These are phyloP conservation scores for Dasypolia templi DNA, from an alignment of 2,888 invertebrate species.

Conservation along the genomic window DNA sequence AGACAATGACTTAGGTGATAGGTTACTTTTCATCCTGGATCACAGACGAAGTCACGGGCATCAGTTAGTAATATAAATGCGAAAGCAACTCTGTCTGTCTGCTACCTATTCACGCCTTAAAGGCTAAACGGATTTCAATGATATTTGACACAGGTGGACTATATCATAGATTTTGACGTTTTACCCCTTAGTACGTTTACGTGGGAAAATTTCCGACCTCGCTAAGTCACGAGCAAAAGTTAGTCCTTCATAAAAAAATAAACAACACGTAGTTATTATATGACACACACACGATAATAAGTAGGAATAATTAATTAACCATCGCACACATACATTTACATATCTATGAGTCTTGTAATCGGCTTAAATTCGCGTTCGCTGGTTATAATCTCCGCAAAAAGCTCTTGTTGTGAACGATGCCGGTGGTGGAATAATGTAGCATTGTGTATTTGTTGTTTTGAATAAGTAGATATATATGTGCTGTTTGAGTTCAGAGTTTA, in stretches of 20 bases:
- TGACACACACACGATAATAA: not conserved
- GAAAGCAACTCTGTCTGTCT: too few relatives aligned
- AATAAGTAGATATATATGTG: not conserved
- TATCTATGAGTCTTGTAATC: constrained; percentile 44
- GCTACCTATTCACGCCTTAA: too few relatives aligned
- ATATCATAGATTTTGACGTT: too few relatives aligned
- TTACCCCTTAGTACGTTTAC: too few relatives aligned
- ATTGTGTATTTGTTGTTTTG: constrained; percentile 3
- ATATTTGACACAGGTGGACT: too few relatives aligned
- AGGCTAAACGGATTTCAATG: too few relatives aligned
- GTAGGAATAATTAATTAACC: constrained; percentile 15
- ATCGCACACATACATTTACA: constrained; percentile 22
- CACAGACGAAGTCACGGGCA: too few relatives aligned
- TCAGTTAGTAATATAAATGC: too few relatives aligned
- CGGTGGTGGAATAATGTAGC: constrained; percentile 11
- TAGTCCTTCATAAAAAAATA: not conserved
- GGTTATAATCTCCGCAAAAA: constrained; percentile 51
- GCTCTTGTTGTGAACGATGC: constrained; percentile 7
- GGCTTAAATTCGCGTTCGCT: constrained; percentile 33
- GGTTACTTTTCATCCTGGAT: too few relatives aligned
- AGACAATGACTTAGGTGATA: too few relatives aligned
- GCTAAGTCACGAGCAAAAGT: too few relatives aligned
- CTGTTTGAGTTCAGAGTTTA: not conserved
- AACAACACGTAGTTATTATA: not conserved
- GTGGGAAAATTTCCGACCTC: too few relatives aligned